These are phyloP conservation scores for Noctilio leporinus DNA, from an alignment of 2,113 vertebrate species.

Conservation along the genomic window DNA sequence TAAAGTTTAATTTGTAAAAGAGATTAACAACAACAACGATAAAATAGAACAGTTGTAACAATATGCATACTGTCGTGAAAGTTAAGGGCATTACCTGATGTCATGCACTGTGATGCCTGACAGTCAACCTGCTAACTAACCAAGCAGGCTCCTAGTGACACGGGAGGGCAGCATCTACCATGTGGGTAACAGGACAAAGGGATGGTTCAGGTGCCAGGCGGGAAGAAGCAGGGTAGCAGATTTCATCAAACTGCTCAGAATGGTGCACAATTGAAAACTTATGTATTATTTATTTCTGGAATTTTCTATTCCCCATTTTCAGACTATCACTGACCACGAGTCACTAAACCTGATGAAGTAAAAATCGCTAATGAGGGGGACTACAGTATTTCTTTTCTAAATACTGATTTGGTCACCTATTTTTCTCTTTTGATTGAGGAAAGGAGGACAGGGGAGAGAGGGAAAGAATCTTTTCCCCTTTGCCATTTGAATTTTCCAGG, in stretches of 20 bases:
- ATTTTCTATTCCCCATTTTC: background rate
- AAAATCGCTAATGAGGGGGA: background rate
- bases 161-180: background rate
- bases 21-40: background rate
- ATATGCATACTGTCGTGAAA: background rate
- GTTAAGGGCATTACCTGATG: background rate
- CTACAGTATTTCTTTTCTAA: background rate
- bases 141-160: background rate
- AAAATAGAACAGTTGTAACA: background rate
- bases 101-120: background rate
- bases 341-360: background rate
- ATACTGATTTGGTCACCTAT: background rate
- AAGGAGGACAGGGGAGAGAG: background rate
- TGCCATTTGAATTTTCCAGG: background rate
- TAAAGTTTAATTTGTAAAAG: background rate
- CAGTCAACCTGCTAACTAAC: too few relatives aligned
- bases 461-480: background rate
- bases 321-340: background rate
- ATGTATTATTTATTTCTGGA: background rate
- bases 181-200: background rate
- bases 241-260: background rate
- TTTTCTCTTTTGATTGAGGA: background rate
- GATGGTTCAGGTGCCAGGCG: background rate
- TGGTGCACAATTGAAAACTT: background rate
- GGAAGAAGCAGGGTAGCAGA: background rate